phyloP scores from a whole-genome alignment of 1,140 invertebrate genomes.

The Argopecten irradians region DNA sequence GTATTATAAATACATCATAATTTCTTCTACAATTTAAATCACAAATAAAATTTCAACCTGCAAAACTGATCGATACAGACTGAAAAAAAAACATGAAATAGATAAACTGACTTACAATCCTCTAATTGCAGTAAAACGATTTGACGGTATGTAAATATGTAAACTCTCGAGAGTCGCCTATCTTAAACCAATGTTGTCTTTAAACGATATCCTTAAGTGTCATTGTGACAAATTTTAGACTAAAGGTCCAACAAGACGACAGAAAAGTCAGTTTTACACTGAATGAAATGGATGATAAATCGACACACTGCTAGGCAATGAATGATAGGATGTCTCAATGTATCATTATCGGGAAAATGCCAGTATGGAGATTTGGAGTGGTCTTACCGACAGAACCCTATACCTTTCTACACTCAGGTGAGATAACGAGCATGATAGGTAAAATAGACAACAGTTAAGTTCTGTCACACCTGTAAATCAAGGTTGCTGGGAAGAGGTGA shows the following conservation, averaged over 20 bases:
- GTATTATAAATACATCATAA: no score
- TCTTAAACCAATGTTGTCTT: conserved; percentile 18
- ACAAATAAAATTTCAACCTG: no score
- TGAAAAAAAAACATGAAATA: no score
- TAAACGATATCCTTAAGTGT: neutral
- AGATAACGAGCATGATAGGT: neutral
- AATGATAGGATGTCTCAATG: neutral
- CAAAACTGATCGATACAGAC: no score
- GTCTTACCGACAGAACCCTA: neutral
- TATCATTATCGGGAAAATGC: neutral
- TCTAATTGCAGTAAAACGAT: neutral
- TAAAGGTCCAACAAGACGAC: neutral
- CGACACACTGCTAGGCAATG: neutral
- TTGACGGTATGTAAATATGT: neutral
- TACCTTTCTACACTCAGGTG: neutral
- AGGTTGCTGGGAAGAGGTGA: neutral
- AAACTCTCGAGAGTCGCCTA: neutral
- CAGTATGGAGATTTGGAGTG: neutral
- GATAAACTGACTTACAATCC: no score
- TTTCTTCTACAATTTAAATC: no score
- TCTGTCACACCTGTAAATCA: conserved; percentile 15
- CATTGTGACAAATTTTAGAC: neutral
- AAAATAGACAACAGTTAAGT: neutral
- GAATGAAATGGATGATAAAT: neutral
- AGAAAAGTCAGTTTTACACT: neutral